These are phyloP conservation scores for Aphidius ervi DNA, from an alignment of 1,140 invertebrate species.

Conservation along the genomic window DNA sequence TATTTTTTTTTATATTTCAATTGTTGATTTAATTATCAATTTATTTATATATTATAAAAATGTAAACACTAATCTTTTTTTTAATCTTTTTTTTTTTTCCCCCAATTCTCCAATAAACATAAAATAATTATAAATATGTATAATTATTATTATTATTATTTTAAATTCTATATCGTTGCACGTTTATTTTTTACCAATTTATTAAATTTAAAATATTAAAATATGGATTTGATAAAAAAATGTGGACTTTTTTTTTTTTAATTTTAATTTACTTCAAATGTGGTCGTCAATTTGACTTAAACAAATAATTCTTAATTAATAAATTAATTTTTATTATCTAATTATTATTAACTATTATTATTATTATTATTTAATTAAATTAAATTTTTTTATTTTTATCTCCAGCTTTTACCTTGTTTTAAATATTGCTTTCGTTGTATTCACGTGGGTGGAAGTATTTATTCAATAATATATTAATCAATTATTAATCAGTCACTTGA, in stretches of 20 bases:
- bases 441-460: constrained; percentile 44
- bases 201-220: constrained; percentile 19
- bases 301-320: constrained; percentile 22
- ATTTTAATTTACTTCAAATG: background rate
- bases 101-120: constrained; percentile 4
- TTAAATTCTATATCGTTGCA: constrained; percentile 20
- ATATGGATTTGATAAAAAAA: constrained; percentile 16
- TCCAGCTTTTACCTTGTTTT: constrained; percentile 43
- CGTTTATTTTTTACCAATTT: constrained; percentile 3
- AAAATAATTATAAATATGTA: constrained; percentile 9
- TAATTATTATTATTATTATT: background rate
- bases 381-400: no score
- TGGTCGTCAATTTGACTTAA: constrained; percentile 14
- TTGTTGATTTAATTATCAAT: constrained; percentile 7
- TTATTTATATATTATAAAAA: constrained; percentile 18
- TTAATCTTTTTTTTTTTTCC: background rate
- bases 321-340: constrained; percentile 20
- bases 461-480: constrained; percentile 22
- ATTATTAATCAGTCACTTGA: constrained; percentile 14
- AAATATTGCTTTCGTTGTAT: constrained; percentile 55
- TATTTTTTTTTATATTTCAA: constrained; percentile 10
- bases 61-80: constrained; percentile 19
- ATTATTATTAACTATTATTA: background rate
- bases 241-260: background rate
- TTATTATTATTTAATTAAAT: background rate